Evolutionary conservation across 2,113 vertebrate genomes (phyloP).

Genomic region (Neomonachus schauinslandi): DNA sequence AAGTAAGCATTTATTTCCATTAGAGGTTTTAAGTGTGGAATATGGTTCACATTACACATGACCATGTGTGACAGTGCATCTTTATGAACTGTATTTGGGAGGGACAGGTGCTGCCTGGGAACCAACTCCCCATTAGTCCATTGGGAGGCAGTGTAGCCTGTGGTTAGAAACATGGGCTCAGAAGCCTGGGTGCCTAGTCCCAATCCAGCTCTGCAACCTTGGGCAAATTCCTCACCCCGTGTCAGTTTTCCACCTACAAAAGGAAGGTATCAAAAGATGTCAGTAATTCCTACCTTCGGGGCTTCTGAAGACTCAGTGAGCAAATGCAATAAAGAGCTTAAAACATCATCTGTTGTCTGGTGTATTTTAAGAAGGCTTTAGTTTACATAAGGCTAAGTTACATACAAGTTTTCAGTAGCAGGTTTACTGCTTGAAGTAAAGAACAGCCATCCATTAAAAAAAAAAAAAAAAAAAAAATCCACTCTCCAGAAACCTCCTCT

Average conservation of each 20-base stretch:
- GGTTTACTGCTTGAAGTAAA: background rate
- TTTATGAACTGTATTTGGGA: background rate
- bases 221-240: background rate
- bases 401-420: background rate
- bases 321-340: background rate
- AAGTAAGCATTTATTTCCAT: background rate
- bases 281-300: background rate
- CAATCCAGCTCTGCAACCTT: background rate
- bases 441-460: background rate
- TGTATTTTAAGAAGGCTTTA: background rate
- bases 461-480: background rate
- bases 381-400: background rate
- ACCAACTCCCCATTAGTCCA: background rate
- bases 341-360: background rate
- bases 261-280: background rate
- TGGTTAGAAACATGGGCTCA: background rate
- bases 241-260: background rate
- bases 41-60: background rate
- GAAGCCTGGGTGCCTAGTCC: background rate
- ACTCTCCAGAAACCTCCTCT: background rate
- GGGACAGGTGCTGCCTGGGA: background rate
- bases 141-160: conserved; percentile 41
- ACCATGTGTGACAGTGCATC: background rate
- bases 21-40: background rate
- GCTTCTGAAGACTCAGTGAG: background rate